A percentile compares a stretch with the other conserved stretches of the same genome.
These are phyloP conservation scores for Corythornis cristatus DNA, from an alignment of 2,113 vertebrate species.

Conservation along the genomic window DNA sequence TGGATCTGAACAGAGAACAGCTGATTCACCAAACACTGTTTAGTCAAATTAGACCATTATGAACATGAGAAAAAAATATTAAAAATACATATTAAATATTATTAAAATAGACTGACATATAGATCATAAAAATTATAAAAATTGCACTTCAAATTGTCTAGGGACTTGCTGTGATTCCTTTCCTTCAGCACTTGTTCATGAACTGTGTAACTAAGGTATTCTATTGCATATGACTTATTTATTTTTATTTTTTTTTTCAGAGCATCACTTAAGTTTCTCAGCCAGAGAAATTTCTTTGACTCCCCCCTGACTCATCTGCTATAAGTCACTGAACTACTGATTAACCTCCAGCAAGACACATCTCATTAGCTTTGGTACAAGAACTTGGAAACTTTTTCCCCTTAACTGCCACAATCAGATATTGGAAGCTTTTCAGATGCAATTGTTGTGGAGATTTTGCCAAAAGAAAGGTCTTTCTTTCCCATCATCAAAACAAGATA, in stretches of 20 bases:
- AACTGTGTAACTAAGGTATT: background rate
- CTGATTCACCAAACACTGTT: background rate
- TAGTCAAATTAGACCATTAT: background rate
- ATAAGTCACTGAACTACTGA: background rate
- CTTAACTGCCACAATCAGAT: background rate
- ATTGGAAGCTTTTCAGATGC: background rate
- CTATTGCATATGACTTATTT: background rate
- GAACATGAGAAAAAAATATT: background rate
- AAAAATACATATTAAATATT: background rate
- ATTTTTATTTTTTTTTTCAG: background rate
- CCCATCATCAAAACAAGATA: background rate
- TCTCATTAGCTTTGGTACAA: background rate
- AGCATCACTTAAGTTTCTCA: background rate
- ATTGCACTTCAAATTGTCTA: background rate
- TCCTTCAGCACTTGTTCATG: background rate
- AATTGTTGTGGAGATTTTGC: background rate
- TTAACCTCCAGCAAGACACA: background rate
- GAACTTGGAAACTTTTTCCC: background rate
- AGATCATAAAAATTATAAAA: background rate
- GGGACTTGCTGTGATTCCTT: background rate
- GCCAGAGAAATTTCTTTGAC: background rate
- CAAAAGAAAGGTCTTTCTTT: background rate
- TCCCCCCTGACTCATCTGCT: background rate
- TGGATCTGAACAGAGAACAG: background rate
- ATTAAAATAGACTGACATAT: background rate